Percentiles rank a stretch among this genome's conserved stretches.
phyloP scores from a whole-genome alignment of 2,113 vertebrate genomes.

The Nycticryphes semicollaris region DNA sequence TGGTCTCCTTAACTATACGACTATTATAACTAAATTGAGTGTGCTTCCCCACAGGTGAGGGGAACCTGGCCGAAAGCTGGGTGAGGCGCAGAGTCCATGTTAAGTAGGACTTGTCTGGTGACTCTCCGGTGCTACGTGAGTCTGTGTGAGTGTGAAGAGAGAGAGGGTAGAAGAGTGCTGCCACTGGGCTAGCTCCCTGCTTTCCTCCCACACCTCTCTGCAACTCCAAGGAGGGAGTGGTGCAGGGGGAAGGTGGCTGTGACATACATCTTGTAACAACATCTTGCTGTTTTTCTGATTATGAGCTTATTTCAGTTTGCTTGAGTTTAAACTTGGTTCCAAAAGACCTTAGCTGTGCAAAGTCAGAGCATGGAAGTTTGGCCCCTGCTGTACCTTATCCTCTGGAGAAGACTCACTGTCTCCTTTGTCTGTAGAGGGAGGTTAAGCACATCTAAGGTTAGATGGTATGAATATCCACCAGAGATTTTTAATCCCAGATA shows the following conservation, averaged over 20 bases:
- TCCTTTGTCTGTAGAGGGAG: neutral
- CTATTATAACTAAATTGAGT: neutral
- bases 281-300: neutral
- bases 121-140: fast-evolving
- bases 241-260: neutral
- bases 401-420: neutral
- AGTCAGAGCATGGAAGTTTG: neutral
- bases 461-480: neutral
- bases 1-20: neutral
- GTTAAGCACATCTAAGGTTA: neutral
- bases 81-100: neutral
- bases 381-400: neutral
- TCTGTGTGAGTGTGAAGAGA: neutral
- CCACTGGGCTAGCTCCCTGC: fast-evolving
- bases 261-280: fast-evolving
- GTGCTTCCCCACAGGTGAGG: neutral
- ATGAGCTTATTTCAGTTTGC: neutral
- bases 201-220: neutral
- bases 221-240: neutral
- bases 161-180: neutral
- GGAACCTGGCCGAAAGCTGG: neutral
- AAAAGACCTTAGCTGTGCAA: neutral
- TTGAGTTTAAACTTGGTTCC: neutral
- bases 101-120: neutral
- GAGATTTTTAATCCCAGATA: neutral